Evolutionary conservation across 2,113 vertebrate genomes (phyloP), one percentile per base, ranked within the genome.

Genomic region (Oryzias melastigma): DNA sequence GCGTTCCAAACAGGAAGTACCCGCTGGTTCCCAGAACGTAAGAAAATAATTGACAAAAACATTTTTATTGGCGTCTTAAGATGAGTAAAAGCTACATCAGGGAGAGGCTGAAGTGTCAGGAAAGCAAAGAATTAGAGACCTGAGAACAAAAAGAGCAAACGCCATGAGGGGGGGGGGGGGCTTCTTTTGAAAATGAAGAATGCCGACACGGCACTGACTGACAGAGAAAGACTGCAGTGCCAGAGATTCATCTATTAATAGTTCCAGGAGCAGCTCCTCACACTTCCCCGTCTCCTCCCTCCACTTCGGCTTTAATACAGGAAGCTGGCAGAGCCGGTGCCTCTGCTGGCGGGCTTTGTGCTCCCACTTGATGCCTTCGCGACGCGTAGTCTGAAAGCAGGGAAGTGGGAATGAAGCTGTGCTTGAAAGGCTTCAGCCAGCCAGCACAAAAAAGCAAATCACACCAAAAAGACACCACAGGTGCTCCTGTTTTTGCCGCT

Each of bases 161-260:
- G 61, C 35, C 35, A 74, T 69, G 48, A n/a, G n/a, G n/a, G 19
- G 61, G 57, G 73, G 56, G 52, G 45, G 55, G 73, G n/a, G 22
- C 42, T 66, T n/a, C 42, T 66, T 76, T 73, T 58, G 58, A 76
- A 75, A 86, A 87, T 81, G 82, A 85, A 82, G 69, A 85, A 82
- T 52, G 25, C 44, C 22, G 25, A 43, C 62, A 56, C 56, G 60
- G 29, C 43, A 29, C 16, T 13, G 48, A 46, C 27, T 45, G 56
- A 53, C 57, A 47, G 52, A 58, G 47, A 63, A 58, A 52, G 59
- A 75, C 46, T 18, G 80, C 54, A 69, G 73, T 66, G 65, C 74
- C 63, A 71, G 58, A 73, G 57, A 64, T 75, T 66, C 49, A 53
- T 70, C 82, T 87, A 87, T 88, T 89, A 83, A 81, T 86, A 85